These are phyloP conservation scores for Pedetes capensis DNA, from an alignment of 2,113 vertebrate species.

Conservation along the genomic window DNA sequence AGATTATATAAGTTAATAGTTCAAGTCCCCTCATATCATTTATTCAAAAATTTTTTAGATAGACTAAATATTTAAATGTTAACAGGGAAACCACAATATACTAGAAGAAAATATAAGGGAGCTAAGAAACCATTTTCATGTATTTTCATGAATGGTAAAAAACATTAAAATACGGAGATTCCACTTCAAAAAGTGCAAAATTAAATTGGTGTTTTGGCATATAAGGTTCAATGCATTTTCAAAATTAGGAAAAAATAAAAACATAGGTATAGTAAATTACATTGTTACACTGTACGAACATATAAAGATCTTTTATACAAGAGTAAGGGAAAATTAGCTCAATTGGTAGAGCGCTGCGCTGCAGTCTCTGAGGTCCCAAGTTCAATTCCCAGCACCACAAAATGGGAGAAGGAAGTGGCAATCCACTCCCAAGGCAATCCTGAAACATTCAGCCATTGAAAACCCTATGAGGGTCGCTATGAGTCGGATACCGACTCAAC, in stretches of 20 bases:
- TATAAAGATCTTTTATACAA: neutral
- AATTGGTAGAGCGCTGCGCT: too few species aligned
- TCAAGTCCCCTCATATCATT: neutral
- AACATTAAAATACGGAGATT: neutral
- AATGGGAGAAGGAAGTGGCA: too few species aligned
- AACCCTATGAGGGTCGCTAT: too few species aligned
- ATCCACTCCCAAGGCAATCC: too few species aligned
- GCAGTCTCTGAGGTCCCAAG: too few species aligned
- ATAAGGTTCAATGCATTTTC: neutral
- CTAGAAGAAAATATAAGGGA: neutral
- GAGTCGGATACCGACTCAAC: too few species aligned
- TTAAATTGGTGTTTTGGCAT: neutral
- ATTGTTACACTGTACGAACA: neutral
- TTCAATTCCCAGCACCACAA: too few species aligned
- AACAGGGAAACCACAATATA: neutral
- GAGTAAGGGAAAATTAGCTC: too few species aligned
- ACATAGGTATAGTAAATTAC: neutral
- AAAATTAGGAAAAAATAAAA: neutral
- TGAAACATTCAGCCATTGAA: too few species aligned
- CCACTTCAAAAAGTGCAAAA: neutral
- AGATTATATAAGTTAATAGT: neutral
- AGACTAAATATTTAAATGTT: neutral
- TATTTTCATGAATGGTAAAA: neutral
- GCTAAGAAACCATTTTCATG: neutral
- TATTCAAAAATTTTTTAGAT: neutral